phyloP scores from a whole-genome alignment of 2,797 vertebrate genomes.

The Notoglanidium macrostoma region DNA sequence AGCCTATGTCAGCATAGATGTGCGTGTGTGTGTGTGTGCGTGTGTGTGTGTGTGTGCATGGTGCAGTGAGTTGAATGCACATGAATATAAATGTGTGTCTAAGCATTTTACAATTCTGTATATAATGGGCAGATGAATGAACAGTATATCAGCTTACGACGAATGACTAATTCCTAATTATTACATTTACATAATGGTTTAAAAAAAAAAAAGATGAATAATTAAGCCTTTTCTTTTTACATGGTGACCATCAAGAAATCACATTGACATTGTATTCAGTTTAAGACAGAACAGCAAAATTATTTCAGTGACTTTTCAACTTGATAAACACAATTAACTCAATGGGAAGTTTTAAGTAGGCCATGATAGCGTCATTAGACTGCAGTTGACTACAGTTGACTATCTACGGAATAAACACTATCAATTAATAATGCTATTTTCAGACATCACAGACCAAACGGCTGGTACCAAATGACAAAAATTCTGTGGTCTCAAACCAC shows the following conservation, averaged over 20 bases:
- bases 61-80: background rate
- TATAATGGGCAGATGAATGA: background rate
- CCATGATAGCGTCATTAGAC: constrained; percentile 19
- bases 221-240: background rate
- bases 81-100: background rate
- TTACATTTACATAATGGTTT: background rate
- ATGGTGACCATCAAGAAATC: background rate
- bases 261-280: background rate
- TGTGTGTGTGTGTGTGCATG: constrained; percentile 23
- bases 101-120: constrained; percentile 6
- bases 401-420: background rate
- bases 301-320: background rate
- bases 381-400: background rate
- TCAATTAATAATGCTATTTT: constrained; percentile 42
- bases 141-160: background rate
- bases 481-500: constrained; percentile 16
- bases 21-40: constrained; percentile 23
- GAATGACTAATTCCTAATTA: background rate
- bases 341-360: constrained; percentile 31
- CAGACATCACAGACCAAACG: constrained; percentile 20
- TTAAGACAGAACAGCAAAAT: background rate
- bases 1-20: constrained; percentile 23
- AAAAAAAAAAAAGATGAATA: background rate
- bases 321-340: background rate
- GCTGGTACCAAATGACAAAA: constrained; percentile 21